A percentile compares a stretch with the other conserved stretches of the same genome.
Evolutionary conservation across 2,888 invertebrate genomes (phyloP).

Genomic region (Seira musarum): DNA sequence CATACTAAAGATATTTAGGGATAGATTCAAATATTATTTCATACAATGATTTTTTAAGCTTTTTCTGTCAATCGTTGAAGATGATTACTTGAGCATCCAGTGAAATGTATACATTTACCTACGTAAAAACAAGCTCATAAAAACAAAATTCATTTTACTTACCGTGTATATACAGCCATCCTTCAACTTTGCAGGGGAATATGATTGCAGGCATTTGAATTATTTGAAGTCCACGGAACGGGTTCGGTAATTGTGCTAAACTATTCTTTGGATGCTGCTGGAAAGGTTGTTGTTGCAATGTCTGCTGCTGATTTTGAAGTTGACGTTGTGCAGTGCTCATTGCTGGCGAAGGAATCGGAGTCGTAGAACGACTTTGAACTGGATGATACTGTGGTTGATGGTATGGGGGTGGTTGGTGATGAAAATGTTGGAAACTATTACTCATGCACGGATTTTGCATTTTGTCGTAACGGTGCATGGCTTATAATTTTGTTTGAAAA

Average conservation of each 20-base stretch:
- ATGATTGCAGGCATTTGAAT: slow-evolving; percentile 73
- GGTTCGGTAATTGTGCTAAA: slow-evolving; percentile 51
- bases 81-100: slow-evolving; percentile 3
- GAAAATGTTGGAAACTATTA: slow-evolving; percentile 54
- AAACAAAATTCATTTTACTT: slow-evolving; percentile 70
- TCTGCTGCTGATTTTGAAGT: slow-evolving; percentile 26
- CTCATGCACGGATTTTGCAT: slow-evolving; percentile 53
- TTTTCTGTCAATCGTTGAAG: background rate
- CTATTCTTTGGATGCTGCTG: slow-evolving; percentile 33
- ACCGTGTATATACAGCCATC: slow-evolving; percentile 78
- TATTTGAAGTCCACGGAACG: slow-evolving; percentile 56
- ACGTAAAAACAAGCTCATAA: background rate
- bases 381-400: slow-evolving; percentile 16
- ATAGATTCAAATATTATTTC: too few relatives aligned
- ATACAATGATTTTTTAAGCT: too few relatives aligned
- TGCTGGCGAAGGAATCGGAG: slow-evolving; percentile 44
- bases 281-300: slow-evolving; percentile 24
- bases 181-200: slow-evolving; percentile 77
- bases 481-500: background rate
- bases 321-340: slow-evolving; percentile 34
- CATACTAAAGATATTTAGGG: too few relatives aligned
- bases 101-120: background rate
- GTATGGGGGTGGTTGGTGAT: slow-evolving; percentile 20
- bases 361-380: slow-evolving; percentile 49
- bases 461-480: slow-evolving; percentile 9